Conservation (phyloP, 2,113 vertebrate species). For the Lampris megalopsis region DNA sequence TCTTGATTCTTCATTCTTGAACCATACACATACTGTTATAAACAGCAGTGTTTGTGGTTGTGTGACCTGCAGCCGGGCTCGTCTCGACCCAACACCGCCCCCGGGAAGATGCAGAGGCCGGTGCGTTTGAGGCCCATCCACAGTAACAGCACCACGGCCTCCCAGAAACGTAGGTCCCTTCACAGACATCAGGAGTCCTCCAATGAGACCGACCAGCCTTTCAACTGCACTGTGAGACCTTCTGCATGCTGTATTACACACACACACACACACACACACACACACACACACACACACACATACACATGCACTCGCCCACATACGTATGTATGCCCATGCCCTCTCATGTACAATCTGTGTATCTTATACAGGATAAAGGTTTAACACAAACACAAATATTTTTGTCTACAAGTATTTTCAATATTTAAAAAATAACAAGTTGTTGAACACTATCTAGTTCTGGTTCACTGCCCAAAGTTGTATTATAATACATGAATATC, state of each 20-base stretch:
- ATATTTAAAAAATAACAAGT: no score
- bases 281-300: slow-evolving; percentile 14
- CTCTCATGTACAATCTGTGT: background rate
- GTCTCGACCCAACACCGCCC: slow-evolving; percentile 88
- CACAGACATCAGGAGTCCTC: slow-evolving; percentile 60
- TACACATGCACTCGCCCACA: background rate
- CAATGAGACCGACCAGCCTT: slow-evolving; percentile 66
- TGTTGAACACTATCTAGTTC: no score
- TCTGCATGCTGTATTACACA: background rate
- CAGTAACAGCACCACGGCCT: slow-evolving; percentile 61
- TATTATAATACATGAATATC: no score
- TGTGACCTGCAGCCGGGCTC: slow-evolving; percentile 75
- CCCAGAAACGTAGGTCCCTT: slow-evolving; percentile 71
- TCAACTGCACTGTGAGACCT: slow-evolving; percentile 77
- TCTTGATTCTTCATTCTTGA: no score
- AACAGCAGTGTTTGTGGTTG: slow-evolving; percentile 8
- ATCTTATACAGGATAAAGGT: slow-evolving; percentile 1
- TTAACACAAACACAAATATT: background rate
- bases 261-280: slow-evolving; percentile 1
- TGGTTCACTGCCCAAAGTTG: no score
- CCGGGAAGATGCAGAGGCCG: slow-evolving; percentile 85
- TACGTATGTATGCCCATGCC: background rate
- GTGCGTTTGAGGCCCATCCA: slow-evolving; percentile 84
- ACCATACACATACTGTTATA: background rate
- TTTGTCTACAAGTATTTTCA: no score